phyloP scores from a whole-genome alignment of 2,797 vertebrate species.

The Semaprochilodus insignis region DNA sequence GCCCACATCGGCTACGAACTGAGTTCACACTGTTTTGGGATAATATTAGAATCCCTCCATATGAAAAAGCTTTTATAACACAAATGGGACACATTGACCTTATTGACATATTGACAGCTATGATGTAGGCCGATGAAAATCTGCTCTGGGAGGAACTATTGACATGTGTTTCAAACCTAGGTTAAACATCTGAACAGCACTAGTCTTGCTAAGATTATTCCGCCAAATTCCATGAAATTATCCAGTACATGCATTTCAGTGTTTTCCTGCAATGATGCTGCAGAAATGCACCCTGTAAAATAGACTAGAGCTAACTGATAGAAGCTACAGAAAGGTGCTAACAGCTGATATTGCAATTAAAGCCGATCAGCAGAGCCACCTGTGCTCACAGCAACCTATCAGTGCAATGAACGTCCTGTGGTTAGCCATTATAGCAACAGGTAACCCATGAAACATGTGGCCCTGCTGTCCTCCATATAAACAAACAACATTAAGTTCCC shows the following conservation, averaged over 20 bases:
- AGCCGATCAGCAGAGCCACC: constrained; percentile 28
- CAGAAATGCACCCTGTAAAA: not conserved
- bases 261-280: not conserved
- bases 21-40: constrained; percentile 19
- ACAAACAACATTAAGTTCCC: not conserved
- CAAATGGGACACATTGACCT: constrained; percentile 40
- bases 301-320: not conserved
- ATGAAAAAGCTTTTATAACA: constrained; percentile 23
- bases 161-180: constrained; percentile 21
- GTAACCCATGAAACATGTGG: constrained; percentile 54
- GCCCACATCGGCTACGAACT: constrained; percentile 16
- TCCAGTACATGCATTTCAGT: not conserved
- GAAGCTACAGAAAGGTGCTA: not conserved
- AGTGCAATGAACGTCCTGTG: constrained; percentile 25
- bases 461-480: not conserved
- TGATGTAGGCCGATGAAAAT: constrained; percentile 19
- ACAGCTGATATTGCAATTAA: not conserved
- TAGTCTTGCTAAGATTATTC: not conserved
- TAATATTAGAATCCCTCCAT: constrained; percentile 25
- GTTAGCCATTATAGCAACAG: constrained; percentile 57
- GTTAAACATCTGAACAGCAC: not conserved
- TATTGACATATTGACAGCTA: constrained; percentile 28
- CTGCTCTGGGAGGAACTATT: constrained; percentile 16
- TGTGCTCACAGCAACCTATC: constrained; percentile 45
- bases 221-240: not conserved